Evolutionary conservation across 2,113 vertebrate species (phyloP).

Genomic region (Apteryx owenii): DNA sequence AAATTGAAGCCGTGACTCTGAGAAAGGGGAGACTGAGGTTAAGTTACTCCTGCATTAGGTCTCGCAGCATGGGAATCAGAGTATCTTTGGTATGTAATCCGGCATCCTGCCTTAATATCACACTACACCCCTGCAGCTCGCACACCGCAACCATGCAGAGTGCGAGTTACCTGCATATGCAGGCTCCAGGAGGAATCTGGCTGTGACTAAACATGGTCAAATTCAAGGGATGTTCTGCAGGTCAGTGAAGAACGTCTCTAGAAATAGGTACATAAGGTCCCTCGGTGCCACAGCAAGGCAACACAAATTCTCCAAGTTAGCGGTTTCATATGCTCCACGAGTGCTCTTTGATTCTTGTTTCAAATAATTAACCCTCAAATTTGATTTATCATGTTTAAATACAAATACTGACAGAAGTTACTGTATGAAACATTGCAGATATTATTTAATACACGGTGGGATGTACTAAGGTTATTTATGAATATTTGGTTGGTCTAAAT

Average conservation of each 20-base stretch:
- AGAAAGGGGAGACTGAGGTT: not conserved
- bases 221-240: not conserved
- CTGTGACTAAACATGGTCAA: not conserved
- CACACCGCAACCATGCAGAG: rapidly evolving
- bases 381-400: not conserved
- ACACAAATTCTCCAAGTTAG: not conserved
- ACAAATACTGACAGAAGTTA: not conserved
- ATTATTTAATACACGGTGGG: not conserved
- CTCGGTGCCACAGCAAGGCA: not conserved
- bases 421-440: not conserved
- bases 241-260: not conserved
- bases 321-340: not conserved
- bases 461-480: not conserved
- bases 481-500: not conserved
- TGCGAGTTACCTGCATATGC: not conserved
- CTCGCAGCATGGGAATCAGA: rapidly evolving
- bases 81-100: not conserved
- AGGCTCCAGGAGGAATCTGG: not conserved
- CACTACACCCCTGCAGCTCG: not conserved
- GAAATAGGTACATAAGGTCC: not conserved
- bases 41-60: not conserved
- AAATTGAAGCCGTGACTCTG: not conserved
- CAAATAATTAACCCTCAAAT: not conserved
- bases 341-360: not conserved
- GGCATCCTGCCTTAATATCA: not conserved